phyloP scores from a whole-genome alignment of 2,888 invertebrate species.

The Sesamia inferens region DNA sequence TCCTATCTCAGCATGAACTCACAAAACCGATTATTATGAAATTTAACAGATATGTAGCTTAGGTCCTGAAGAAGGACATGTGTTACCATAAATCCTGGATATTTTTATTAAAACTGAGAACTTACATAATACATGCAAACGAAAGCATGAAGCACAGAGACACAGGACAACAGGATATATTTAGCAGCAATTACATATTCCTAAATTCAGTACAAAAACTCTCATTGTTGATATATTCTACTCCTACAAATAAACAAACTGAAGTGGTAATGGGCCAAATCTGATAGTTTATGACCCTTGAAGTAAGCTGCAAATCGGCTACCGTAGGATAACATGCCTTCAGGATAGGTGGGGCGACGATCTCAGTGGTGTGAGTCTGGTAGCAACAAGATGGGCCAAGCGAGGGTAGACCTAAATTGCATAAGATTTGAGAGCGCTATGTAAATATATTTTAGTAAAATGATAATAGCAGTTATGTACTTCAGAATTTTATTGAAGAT shows the following conservation, averaged over 20 bases:
- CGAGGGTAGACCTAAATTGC: not conserved
- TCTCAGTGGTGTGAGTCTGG: not conserved
- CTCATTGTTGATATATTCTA: no score
- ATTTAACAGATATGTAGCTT: not conserved
- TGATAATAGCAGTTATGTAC: not conserved
- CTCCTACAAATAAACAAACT: not conserved
- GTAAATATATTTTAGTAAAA: not conserved
- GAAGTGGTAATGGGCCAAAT: slow-evolving; percentile 7
- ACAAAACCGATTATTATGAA: not conserved
- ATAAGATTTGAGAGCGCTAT: not conserved
- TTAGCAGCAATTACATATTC: not conserved
- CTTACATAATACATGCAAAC: not conserved
- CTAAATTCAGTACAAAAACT: not conserved
- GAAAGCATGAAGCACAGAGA: no score
- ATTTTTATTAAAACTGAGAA: not conserved
- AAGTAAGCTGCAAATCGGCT: slow-evolving; percentile 6
- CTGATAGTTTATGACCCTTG: slow-evolving; percentile 5
- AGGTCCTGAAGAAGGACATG: not conserved
- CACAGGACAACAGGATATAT: not conserved
- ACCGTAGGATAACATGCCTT: not conserved
- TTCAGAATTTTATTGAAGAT: not conserved
- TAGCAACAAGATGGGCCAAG: not conserved
- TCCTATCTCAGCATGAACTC: not conserved
- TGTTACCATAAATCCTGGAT: not conserved
- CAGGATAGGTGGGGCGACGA: not conserved